Evolutionary conservation across 2,113 vertebrate species (phyloP).

Genomic region (Nibea albiflora): DNA sequence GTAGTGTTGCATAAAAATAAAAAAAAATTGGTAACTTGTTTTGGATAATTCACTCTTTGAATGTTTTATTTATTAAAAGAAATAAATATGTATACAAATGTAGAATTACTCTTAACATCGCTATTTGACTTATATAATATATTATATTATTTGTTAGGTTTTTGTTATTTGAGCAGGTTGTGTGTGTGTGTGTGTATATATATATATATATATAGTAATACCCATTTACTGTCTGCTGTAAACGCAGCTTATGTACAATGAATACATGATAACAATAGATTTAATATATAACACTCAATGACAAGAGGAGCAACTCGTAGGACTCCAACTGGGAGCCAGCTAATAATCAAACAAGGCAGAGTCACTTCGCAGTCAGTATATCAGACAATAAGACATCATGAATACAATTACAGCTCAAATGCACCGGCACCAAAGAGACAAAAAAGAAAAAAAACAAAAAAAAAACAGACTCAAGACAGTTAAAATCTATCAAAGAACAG

Average conservation of each 20-base stretch:
- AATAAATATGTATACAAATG: not conserved
- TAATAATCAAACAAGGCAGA: slow-evolving; percentile 33
- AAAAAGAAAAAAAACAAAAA: slow-evolving; percentile 11
- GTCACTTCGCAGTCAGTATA: slow-evolving; percentile 23
- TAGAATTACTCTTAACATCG: not conserved
- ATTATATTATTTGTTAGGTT: too few species aligned
- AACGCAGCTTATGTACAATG: not conserved
- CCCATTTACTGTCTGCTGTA: not conserved
- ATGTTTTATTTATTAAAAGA: not conserved
- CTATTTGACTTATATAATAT: too few species aligned
- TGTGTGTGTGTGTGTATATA: too few species aligned
- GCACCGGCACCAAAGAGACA: not conserved
- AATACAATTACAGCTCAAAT: slow-evolving; percentile 56
- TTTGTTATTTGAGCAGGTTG: not conserved
- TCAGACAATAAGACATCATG: slow-evolving; percentile 42
- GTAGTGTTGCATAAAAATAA: not conserved
- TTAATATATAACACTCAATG: not conserved
- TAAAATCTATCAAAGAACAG: slow-evolving; percentile 60
- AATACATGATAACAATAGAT: not conserved
- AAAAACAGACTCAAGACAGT: slow-evolving; percentile 49
- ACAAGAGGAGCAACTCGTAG: not conserved
- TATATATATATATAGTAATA: not conserved
- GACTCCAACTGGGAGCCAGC: not conserved
- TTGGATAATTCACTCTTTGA: not conserved
- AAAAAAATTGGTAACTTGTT: not conserved